Percentiles rank a stretch among this genome's conserved stretches.
These are phyloP conservation scores for Drosophila lacertosa DNA, from an alignment of 1,140 invertebrate genomes.

Conservation along the genomic window DNA sequence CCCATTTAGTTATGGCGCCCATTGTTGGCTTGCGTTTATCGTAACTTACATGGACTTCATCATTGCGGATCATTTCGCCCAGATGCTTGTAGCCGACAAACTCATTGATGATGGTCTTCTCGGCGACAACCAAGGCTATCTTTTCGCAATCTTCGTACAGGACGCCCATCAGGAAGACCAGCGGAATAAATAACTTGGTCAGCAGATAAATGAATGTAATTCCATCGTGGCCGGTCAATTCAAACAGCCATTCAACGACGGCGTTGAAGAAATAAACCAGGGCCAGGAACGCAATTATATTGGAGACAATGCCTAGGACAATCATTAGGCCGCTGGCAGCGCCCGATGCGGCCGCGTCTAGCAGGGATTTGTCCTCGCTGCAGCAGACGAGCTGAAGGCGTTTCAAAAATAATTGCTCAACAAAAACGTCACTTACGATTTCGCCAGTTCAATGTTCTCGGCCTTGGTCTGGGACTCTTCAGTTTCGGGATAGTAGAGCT, in stretches of 20 bases:
- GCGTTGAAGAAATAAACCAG: constrained; percentile 92
- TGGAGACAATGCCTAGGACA: constrained; percentile 93
- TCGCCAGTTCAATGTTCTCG: constrained; percentile 86
- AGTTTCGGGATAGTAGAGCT: constrained; percentile 95
- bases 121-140: constrained; percentile 91
- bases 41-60: constrained; percentile 86
- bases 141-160: constrained; percentile 89
- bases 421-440: constrained; percentile 85
- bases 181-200: constrained; percentile 92
- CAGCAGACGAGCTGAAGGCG: background rate
- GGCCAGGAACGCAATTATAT: constrained; percentile 95
- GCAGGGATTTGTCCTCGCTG: constrained; percentile 90
- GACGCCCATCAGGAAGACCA: constrained; percentile 90
- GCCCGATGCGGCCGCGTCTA: constrained; percentile 94
- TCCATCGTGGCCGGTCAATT: constrained; percentile 87
- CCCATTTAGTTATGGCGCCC: background rate
- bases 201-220: constrained; percentile 88
- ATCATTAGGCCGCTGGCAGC: constrained; percentile 91
- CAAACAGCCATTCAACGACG: constrained; percentile 90
- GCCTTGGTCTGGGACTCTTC: constrained; percentile 88
- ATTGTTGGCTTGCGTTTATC: background rate
- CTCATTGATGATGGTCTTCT: constrained; percentile 95
- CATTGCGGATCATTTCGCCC: constrained; percentile 86
- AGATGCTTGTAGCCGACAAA: constrained; percentile 93
- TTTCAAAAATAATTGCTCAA: background rate